Conservation (phyloP, 2,888 invertebrate genomes). For the Pheosia gnoma region DNA sequence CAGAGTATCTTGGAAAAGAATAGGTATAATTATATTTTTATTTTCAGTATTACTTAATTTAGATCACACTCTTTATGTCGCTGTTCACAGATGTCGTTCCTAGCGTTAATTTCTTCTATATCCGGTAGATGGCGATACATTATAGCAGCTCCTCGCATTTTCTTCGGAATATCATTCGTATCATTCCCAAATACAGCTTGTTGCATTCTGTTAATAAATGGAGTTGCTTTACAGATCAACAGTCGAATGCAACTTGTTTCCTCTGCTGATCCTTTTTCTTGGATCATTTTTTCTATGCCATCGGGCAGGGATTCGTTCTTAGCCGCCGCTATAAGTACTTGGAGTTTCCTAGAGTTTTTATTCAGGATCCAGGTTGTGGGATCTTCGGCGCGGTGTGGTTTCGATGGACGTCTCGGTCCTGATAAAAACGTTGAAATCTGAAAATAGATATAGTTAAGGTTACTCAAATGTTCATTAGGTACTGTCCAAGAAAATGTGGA, state of each 20-base stretch:
- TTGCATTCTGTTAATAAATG: slow-evolving; percentile 91
- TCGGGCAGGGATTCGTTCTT: slow-evolving; percentile 86
- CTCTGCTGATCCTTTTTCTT: slow-evolving; percentile 78
- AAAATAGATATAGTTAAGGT: slow-evolving; percentile 32
- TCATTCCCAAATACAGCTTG: slow-evolving; percentile 82
- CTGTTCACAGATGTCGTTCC: slow-evolving; percentile 86
- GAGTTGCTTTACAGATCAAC: slow-evolving; percentile 90
- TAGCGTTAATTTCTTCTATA: slow-evolving; percentile 82
- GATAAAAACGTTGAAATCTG: slow-evolving; percentile 85
- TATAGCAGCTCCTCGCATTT: slow-evolving; percentile 59
- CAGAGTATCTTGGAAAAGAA: too few species aligned
- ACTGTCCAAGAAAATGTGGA: too few species aligned
- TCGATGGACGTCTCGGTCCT: slow-evolving; percentile 60
- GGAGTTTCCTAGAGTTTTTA: slow-evolving; percentile 83
- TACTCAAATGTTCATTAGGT: too few species aligned
- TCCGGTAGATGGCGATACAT: slow-evolving; percentile 87
- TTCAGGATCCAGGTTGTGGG: slow-evolving; percentile 84
- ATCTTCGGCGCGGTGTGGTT: slow-evolving; percentile 60
- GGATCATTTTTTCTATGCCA: slow-evolving; percentile 84
- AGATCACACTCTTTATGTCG: slow-evolving; percentile 81
- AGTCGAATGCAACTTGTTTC: slow-evolving; percentile 89
- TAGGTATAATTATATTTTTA: too few species aligned
- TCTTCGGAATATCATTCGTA: slow-evolving; percentile 47
- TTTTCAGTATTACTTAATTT: slow-evolving; percentile 13
- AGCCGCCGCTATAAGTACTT: slow-evolving; percentile 83